Evolutionary conservation across 2,113 vertebrate genomes (phyloP).

Genomic region (Steatornis caripensis): DNA sequence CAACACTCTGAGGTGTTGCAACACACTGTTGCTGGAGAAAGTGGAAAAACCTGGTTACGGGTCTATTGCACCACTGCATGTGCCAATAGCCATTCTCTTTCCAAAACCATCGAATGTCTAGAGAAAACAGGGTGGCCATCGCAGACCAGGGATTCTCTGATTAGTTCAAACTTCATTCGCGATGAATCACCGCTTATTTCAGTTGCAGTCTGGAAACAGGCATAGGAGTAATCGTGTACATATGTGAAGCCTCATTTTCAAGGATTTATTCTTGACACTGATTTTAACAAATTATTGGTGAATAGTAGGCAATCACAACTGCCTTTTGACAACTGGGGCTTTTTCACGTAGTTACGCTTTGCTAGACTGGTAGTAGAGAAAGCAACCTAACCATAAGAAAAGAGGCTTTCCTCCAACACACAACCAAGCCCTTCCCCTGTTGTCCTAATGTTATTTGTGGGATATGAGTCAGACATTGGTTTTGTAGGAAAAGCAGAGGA

Average conservation of each 20-base stretch:
- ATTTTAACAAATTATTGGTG: neutral
- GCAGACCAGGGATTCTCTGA: neutral
- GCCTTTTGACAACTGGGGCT: neutral
- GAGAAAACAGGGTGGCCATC: neutral
- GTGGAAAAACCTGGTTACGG: constrained; percentile 9
- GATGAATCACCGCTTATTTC: neutral
- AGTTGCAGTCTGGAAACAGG: neutral
- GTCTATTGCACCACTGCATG: neutral
- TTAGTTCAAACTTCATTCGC: neutral
- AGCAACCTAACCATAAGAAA: neutral
- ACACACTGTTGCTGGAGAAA: neutral
- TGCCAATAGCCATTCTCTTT: neutral
- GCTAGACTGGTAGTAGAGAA: neutral
- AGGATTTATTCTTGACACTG: neutral
- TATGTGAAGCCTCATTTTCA: neutral
- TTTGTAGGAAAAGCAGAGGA: neutral
- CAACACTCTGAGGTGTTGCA: neutral
- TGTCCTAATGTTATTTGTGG: neutral
- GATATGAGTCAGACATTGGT: neutral
- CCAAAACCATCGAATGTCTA: neutral
- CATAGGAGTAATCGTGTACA: neutral
- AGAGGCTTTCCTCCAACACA: neutral
- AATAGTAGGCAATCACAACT: neutral
- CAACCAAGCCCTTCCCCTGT: neutral
- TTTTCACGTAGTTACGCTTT: neutral